A percentile compares a stretch with the other conserved stretches of the same genome.
These are phyloP conservation scores for Hydrolagus colliei DNA, from an alignment of 2,797 vertebrate genomes.

Conservation along the genomic window DNA sequence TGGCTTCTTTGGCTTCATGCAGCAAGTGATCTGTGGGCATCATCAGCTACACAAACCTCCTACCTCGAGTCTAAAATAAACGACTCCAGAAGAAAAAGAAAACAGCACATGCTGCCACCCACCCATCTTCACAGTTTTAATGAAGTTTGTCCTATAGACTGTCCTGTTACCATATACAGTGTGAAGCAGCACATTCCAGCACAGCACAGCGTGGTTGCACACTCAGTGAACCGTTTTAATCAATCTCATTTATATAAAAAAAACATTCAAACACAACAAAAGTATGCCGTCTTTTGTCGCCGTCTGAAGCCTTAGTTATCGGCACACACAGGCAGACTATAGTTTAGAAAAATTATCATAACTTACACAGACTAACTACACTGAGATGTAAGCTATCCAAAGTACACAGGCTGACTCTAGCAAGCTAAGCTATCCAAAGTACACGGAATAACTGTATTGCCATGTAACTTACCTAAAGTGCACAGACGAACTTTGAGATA, in stretches of 20 bases:
- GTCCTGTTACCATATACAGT: constrained; percentile 19
- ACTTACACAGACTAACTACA: too few relatives aligned
- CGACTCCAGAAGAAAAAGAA: constrained; percentile 57
- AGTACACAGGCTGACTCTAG: too few relatives aligned
- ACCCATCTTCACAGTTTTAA: constrained; percentile 63
- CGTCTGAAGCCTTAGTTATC: neutral
- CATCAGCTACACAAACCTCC: constrained; percentile 56
- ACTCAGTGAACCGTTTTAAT: constrained; percentile 20
- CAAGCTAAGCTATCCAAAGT: too few relatives aligned
- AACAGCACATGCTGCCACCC: constrained; percentile 70
- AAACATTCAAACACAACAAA: neutral
- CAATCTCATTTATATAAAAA: constrained; percentile 8
- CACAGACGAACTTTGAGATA: too few relatives aligned
- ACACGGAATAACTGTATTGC: too few relatives aligned
- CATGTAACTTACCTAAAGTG: too few relatives aligned
- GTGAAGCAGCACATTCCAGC: neutral
- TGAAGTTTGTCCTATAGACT: constrained; percentile 47
- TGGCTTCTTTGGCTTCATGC: constrained; percentile 70
- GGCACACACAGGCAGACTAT: too few relatives aligned
- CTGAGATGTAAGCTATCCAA: too few relatives aligned
- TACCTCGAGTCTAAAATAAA: constrained; percentile 69
- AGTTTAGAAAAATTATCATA: too few relatives aligned
- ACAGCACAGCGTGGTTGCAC: neutral
- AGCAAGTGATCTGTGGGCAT: constrained; percentile 80
- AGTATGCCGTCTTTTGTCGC: neutral